phyloP scores from a whole-genome alignment of 1,140 invertebrate genomes.

The Anthonomus grandis region DNA sequence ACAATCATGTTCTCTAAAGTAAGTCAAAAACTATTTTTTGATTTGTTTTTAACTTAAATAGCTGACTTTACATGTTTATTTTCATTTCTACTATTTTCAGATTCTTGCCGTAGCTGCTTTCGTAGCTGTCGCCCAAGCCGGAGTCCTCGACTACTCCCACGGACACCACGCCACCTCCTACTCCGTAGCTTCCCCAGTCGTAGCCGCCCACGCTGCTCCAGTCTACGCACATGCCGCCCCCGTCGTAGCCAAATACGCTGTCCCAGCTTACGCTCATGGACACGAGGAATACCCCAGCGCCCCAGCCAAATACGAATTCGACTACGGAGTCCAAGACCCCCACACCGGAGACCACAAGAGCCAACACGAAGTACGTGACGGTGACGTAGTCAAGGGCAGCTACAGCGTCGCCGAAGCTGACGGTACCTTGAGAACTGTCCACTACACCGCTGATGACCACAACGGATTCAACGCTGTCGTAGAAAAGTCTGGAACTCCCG shows the following conservation, averaged over 20 bases:
- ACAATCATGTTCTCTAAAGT: too few species aligned
- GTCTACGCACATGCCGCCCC: conserved; percentile 5
- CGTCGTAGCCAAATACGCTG: neutral
- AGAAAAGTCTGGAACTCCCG: conserved; percentile 14
- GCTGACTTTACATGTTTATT: too few species aligned
- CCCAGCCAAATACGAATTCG: conserved; percentile 53
- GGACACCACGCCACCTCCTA: conserved; percentile 1
- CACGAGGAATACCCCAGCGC: conserved; percentile 40
- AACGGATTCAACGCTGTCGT: conserved; percentile 47
- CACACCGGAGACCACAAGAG: conserved; percentile 57
- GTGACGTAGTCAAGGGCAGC: conserved; percentile 62
- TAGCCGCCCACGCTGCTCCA: conserved; percentile 3
- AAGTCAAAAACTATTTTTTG: too few species aligned
- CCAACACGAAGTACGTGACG: conserved; percentile 57
- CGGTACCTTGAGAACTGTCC: conserved; percentile 59
- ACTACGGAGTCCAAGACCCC: conserved; percentile 56
- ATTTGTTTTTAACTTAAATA: too few species aligned
- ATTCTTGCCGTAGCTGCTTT: conserved; percentile 4
- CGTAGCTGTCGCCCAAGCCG: conserved; percentile 12
- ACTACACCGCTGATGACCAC: conserved; percentile 58
- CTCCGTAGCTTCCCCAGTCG: neutral
- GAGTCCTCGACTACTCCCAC: conserved; percentile 3
- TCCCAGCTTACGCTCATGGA: neutral
- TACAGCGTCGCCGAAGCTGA: conserved; percentile 63
- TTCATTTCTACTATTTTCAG: too few species aligned